phyloP scores from a whole-genome alignment of 2,113 vertebrate species.

The Aegithalos caudatus region DNA sequence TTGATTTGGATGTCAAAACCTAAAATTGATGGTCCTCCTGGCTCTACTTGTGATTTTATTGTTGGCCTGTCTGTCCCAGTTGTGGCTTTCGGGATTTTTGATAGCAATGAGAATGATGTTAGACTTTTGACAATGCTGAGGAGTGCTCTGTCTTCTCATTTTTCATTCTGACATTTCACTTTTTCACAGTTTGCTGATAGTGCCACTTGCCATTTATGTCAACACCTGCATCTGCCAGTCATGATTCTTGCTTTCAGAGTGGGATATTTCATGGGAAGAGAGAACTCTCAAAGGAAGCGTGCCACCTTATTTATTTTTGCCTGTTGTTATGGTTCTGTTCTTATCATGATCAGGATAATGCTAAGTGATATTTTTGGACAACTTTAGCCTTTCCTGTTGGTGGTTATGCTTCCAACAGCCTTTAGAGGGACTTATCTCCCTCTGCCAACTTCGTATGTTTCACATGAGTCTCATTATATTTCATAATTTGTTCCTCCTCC shows the following conservation, averaged over 20 bases:
- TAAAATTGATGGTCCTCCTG: not conserved
- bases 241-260: not conserved
- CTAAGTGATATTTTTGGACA: not conserved
- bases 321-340: not conserved
- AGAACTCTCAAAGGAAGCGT: not conserved
- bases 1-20: not conserved
- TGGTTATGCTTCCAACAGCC: not conserved
- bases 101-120: not conserved
- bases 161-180: not conserved
- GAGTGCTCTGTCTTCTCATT: slow-evolving; percentile 14
- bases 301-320: not conserved
- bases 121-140: not conserved
- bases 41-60: not conserved
- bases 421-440: not conserved
- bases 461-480: not conserved
- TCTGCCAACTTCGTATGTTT: not conserved
- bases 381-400: not conserved
- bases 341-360: not conserved
- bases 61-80: not conserved
- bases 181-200: not conserved
- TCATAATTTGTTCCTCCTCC: not conserved
- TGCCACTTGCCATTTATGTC: not conserved
- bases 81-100: not conserved
- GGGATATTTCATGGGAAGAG: not conserved
- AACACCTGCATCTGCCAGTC: not conserved